Evolutionary conservation across 2,888 invertebrate species (phyloP).

Genomic region (Hypercompe scribonia): DNA sequence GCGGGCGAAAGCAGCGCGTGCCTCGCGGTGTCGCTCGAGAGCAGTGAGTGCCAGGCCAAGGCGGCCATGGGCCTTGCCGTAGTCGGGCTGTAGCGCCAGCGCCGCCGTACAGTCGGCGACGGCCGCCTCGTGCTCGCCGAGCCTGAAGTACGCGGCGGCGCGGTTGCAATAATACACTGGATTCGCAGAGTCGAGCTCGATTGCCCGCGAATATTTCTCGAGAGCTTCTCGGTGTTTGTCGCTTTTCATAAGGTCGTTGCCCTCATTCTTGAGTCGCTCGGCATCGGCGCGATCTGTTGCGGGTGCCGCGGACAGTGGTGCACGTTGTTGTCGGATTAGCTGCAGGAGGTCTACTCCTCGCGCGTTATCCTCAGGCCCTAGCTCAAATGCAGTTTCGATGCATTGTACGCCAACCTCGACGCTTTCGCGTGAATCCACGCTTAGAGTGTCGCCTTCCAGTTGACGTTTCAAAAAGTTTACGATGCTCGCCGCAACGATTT

Average conservation of each 20-base stretch:
- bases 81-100: slow-evolving; percentile 94
- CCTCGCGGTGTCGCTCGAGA: slow-evolving; percentile 93
- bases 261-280: slow-evolving; percentile 94
- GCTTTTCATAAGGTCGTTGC: slow-evolving; percentile 95
- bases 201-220: slow-evolving; percentile 94
- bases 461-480: slow-evolving; percentile 86
- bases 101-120: slow-evolving; percentile 97
- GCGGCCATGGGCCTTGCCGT: slow-evolving; percentile 98
- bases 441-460: slow-evolving; percentile 80
- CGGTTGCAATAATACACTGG: slow-evolving; percentile 99
- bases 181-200: slow-evolving; percentile 94
- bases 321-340: slow-evolving; percentile 64
- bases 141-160: slow-evolving; percentile 97
- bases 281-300: slow-evolving; percentile 87
- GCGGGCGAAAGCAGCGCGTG: slow-evolving; percentile 94
- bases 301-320: slow-evolving; percentile 22
- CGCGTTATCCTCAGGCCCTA: slow-evolving; percentile 84
- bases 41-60: slow-evolving; percentile 96
- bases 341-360: slow-evolving; percentile 71
- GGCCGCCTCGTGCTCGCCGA: slow-evolving; percentile 93
- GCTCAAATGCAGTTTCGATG: slow-evolving; percentile 95
- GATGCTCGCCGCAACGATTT: slow-evolving; percentile 85
- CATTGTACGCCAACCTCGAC: slow-evolving; percentile 98
- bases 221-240: slow-evolving; percentile 94
- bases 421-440: slow-evolving; percentile 88